Evolutionary conservation across 2,113 vertebrate genomes (phyloP).

Genomic region (Actenoides lindsayi): DNA sequence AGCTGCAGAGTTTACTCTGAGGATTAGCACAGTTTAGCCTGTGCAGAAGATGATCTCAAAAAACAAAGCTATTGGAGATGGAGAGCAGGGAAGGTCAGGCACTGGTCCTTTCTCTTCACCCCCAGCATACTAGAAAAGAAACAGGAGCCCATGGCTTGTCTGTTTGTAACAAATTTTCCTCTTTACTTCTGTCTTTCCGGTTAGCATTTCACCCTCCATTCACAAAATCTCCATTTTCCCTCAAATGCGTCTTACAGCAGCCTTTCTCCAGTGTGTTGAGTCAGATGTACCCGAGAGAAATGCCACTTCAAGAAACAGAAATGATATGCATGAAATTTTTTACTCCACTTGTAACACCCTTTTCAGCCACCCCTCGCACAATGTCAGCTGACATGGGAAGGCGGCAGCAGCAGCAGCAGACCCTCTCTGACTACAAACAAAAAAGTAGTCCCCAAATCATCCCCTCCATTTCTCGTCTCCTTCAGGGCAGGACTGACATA

Average conservation of each 20-base stretch:
- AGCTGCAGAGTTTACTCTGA: background rate
- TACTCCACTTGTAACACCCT: background rate
- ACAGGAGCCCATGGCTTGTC: background rate
- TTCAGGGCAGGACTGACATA: background rate
- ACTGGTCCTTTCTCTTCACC: background rate
- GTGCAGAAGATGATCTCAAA: conserved; percentile 6
- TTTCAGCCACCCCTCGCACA: background rate
- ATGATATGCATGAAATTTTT: background rate
- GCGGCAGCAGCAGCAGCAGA: background rate
- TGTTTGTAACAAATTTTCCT: background rate
- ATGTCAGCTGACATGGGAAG: background rate
- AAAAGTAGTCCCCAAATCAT: background rate
- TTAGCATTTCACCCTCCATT: background rate
- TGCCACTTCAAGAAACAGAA: background rate
- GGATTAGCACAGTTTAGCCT: conserved; percentile 7
- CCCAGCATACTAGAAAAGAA: background rate
- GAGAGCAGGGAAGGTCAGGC: background rate
- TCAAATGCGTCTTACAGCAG: background rate
- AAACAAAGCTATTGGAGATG: background rate
- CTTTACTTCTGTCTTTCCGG: background rate
- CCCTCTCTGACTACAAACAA: background rate
- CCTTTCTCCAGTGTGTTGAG: background rate
- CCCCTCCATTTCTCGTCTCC: background rate
- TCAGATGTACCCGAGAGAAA: background rate
- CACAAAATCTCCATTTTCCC: conserved; percentile 11